Evolutionary conservation across 2,113 vertebrate species (phyloP).

Genomic region (Epinephelus moara): DNA sequence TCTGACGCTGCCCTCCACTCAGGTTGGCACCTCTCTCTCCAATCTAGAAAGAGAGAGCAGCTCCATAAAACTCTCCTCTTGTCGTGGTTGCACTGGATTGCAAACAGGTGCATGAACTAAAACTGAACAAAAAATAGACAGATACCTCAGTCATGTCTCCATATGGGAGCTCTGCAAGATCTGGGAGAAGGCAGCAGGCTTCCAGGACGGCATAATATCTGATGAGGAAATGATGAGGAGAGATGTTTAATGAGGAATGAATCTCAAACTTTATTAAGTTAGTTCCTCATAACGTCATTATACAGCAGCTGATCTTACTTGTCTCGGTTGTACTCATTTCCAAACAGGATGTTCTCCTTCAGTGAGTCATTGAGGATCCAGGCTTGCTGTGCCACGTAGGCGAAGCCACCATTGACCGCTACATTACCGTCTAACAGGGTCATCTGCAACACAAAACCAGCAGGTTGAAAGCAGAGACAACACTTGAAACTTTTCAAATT

Average conservation of each 20-base stretch:
- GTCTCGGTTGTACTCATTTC: slow-evolving; percentile 78
- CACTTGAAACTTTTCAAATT: slow-evolving; percentile 7
- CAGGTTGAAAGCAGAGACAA: slow-evolving; percentile 11
- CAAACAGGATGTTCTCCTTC: slow-evolving; percentile 88
- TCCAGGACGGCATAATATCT: slow-evolving; percentile 84
- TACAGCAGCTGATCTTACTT: slow-evolving; percentile 75
- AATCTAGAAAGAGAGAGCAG: slow-evolving; percentile 72
- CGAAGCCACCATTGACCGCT: slow-evolving; percentile 81
- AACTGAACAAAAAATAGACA: neutral
- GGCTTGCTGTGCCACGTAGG: slow-evolving; percentile 87
- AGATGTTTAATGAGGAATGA: neutral
- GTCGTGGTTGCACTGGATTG: neutral
- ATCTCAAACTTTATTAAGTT: neutral
- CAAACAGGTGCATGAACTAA: slow-evolving; percentile 2
- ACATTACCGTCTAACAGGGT: slow-evolving; percentile 85
- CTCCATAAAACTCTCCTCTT: neutral
- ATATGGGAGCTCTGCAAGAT: slow-evolving; percentile 83
- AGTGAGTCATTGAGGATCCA: slow-evolving; percentile 89
- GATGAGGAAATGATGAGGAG: slow-evolving; percentile 4
- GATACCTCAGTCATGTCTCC: slow-evolving; percentile 89
- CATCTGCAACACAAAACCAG: slow-evolving; percentile 79
- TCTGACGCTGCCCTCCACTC: slow-evolving; percentile 88
- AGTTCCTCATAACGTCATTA: neutral
- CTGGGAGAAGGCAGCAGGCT: slow-evolving; percentile 85
- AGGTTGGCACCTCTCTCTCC: slow-evolving; percentile 87